Conservation (phyloP, 2,797 vertebrate species). For the Neopelma chrysocephalum region DNA sequence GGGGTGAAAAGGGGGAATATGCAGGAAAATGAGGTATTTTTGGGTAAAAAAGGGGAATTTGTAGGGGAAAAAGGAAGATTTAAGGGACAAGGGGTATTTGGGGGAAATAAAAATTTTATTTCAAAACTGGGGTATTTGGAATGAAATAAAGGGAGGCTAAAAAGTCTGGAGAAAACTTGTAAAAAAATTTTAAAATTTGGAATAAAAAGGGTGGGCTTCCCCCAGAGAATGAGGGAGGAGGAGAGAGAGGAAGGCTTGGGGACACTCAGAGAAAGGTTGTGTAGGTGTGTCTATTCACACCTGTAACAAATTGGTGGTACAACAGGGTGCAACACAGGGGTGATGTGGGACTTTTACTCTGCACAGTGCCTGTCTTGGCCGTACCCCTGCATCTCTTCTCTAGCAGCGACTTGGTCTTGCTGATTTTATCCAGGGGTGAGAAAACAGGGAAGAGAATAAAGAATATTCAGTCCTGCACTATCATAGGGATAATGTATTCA, state of each 20-base stretch:
- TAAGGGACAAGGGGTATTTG: no score
- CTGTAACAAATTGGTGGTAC: background rate
- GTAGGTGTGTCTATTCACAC: background rate
- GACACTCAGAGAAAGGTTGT: background rate
- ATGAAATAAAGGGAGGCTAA: background rate
- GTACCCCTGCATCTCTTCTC: background rate
- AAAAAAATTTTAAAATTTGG: background rate
- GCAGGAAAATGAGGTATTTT: background rate
- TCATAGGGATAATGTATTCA: background rate
- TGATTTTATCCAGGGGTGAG: background rate
- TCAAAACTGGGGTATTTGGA: background rate
- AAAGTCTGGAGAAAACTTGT: background rate
- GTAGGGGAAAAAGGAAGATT: rapidly evolving
- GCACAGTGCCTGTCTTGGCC: rapidly evolving
- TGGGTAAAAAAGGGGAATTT: background rate
- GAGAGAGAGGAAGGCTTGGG: background rate
- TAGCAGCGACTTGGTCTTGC: background rate
- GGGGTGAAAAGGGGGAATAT: background rate
- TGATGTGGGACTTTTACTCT: background rate
- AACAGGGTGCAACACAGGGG: no score
- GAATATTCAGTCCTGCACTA: background rate
- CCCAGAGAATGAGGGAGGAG: rapidly evolving
- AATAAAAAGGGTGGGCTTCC: background rate
- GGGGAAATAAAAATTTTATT: background rate
- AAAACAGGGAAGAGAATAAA: background rate